A percentile compares a stretch with the other conserved stretches of the same genome.
phyloP scores from a whole-genome alignment of 2,888 invertebrate species.

The Scrobipalpa costella region DNA sequence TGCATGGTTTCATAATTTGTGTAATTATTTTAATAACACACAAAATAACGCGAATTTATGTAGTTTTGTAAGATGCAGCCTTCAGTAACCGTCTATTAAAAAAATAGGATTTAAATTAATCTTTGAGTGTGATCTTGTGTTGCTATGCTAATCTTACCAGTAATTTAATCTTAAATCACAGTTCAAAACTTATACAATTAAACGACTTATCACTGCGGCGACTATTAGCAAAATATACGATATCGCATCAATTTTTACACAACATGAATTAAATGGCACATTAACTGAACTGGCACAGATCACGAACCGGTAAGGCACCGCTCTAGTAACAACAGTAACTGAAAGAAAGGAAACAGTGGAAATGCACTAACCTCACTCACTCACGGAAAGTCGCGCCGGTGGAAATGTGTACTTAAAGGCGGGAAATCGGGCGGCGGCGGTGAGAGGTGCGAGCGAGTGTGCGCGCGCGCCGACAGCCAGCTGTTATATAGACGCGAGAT shows the following conservation, averaged over 20 bases:
- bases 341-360: conserved; percentile 42
- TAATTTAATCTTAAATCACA: conserved; percentile 15
- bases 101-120: not conserved
- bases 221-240: conserved; percentile 16
- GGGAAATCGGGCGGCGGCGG: conserved; percentile 63
- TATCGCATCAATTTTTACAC: conserved; percentile 20
- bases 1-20: not conserved
- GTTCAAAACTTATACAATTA: not conserved
- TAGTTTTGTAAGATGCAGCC: not conserved
- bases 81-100: not conserved
- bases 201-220: conserved; percentile 22
- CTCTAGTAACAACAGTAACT: no score
- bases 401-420: no score
- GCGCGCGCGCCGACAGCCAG: conserved; percentile 62
- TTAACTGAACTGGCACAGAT: conserved; percentile 35
- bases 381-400: conserved; percentile 67
- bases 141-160: conserved; percentile 20
- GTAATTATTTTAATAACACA: conserved; percentile 1
- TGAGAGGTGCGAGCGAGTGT: conserved; percentile 68
- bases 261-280: conserved; percentile 26
- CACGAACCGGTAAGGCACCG: conserved; percentile 37
- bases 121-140: not conserved
- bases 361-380: conserved; percentile 70
- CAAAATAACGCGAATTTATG: not conserved
- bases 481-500: conserved; percentile 70